These are phyloP conservation scores for Bryconaethiops microstoma DNA, from an alignment of 2,797 vertebrate species.

Conservation along the genomic window DNA sequence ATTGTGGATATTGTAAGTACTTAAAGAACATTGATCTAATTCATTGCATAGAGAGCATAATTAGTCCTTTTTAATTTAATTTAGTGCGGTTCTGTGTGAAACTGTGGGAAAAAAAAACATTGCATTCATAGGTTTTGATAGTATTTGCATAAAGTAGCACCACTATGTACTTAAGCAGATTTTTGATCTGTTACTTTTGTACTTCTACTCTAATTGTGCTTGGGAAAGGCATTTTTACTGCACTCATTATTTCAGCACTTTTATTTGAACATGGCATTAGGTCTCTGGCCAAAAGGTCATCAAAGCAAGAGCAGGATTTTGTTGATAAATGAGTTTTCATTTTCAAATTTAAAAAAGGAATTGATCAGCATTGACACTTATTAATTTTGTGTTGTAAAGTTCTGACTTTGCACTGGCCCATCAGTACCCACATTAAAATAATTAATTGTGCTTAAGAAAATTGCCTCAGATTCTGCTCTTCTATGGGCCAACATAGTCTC, in stretches of 20 bases:
- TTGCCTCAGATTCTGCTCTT: not conserved
- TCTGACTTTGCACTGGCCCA: not conserved
- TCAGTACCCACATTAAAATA: not conserved
- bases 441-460: not conserved
- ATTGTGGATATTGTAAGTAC: no score
- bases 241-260: not conserved
- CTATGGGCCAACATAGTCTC: not conserved
- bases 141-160: no score
- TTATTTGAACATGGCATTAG: not conserved
- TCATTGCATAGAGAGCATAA: no score
- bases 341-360: conserved; percentile 18
- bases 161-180: no score
- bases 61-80: no score
- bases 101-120: no score
- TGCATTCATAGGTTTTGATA: no score
- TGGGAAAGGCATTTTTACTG: no score
- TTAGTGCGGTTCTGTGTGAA: no score
- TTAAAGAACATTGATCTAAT: no score
- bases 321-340: not conserved
- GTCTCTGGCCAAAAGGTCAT: not conserved
- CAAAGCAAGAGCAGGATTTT: not conserved
- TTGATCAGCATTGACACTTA: not conserved
- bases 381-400: conserved; percentile 27
- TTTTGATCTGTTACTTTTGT: no score
- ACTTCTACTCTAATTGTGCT: no score